Conservation (phyloP, 2,888 invertebrate species). For the Hirtodrosophila confusa region DNA sequence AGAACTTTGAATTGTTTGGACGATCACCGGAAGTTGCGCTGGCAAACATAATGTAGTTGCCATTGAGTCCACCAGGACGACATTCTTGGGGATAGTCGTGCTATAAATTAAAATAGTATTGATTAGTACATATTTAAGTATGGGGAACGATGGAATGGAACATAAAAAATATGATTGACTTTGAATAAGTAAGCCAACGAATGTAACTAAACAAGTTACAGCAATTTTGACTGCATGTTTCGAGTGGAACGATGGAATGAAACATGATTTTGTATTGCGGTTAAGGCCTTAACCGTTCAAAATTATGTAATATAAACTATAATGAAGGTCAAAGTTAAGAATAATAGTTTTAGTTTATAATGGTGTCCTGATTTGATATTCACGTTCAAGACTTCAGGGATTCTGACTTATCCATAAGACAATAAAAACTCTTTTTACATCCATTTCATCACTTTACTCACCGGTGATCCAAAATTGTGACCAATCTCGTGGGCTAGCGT, state of each 20-base stretch:
- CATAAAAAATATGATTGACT: too few relatives aligned
- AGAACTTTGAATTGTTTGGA: slow-evolving; percentile 98
- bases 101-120: slow-evolving; percentile 84
- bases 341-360: too few relatives aligned
- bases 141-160: neutral
- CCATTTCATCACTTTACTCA: slow-evolving; percentile 84
- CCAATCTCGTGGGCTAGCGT: slow-evolving; percentile 99
- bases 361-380: too few relatives aligned
- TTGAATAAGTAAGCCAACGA: too few relatives aligned
- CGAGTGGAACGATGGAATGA: slow-evolving; percentile 2
- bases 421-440: too few relatives aligned
- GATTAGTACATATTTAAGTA: neutral
- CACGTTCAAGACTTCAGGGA: too few relatives aligned
- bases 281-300: too few relatives aligned
- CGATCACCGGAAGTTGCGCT: slow-evolving; percentile 99
- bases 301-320: too few relatives aligned
- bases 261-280: neutral
- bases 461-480: slow-evolving; percentile 99
- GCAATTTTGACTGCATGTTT: neutral
- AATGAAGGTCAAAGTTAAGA: too few relatives aligned
- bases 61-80: slow-evolving; percentile 94
- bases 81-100: slow-evolving; percentile 97
- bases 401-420: too few relatives aligned
- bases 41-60: slow-evolving; percentile 99
- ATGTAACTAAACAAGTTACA: too few relatives aligned